A percentile compares a stretch with the other conserved stretches of the same genome.
Conservation (phyloP, 2,797 vertebrate genomes). For the Sarcoramphus papa region DNA sequence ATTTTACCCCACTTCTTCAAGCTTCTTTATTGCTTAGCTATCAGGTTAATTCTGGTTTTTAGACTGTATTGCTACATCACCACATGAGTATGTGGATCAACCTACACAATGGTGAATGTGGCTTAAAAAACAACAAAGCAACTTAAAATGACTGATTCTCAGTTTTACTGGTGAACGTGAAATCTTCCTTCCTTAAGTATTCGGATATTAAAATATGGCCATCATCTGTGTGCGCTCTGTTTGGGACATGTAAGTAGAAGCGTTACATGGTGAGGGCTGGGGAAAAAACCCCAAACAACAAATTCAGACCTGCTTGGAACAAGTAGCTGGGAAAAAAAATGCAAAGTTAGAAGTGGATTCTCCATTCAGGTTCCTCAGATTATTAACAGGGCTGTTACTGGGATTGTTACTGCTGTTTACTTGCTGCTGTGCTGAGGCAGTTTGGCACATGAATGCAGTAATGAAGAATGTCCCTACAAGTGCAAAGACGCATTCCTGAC, state of each 20-base stretch:
- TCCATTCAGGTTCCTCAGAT: background rate
- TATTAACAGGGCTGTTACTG: background rate
- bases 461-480: background rate
- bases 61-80: background rate
- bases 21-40: background rate
- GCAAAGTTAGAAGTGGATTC: background rate
- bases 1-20: background rate
- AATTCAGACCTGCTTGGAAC: background rate
- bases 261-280: background rate
- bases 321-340: background rate
- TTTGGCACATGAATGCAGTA: background rate
- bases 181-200: background rate
- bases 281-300: fast-evolving
- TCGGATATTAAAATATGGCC: background rate
- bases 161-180: background rate
- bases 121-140: background rate
- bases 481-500: background rate
- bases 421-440: background rate
- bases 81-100: background rate
- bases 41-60: background rate
- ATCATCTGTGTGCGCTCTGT: background rate
- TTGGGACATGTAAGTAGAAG: background rate
- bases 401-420: background rate
- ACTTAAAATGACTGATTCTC: background rate
- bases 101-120: background rate